A percentile compares a stretch with the other conserved stretches of the same genome.
Evolutionary conservation across 30 jellyfish, hydroid and myxozoan genomes (phyloP).

Genomic region (Catostylus mosaicus): DNA sequence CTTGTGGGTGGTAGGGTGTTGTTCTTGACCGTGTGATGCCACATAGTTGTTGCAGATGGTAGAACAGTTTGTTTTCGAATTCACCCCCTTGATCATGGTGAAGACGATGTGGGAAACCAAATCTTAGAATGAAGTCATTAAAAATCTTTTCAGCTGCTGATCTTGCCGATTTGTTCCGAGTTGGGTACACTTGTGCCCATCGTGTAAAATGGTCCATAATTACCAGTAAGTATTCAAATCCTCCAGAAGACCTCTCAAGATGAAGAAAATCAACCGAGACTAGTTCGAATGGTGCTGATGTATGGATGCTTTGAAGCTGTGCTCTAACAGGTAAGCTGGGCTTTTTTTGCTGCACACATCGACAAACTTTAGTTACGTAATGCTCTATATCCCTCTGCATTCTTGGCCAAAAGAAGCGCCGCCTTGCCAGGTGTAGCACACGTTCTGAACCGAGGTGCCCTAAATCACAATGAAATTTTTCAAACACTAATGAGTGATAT

Average conservation of each 20-base stretch:
- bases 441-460: constrained; percentile 37
- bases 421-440: constrained; percentile 6
- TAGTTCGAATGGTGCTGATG: constrained; percentile 37
- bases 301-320: neutral
- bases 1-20: constrained; percentile 41
- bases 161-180: constrained; percentile 49
- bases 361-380: constrained; percentile 8
- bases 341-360: constrained; percentile 20
- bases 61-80: constrained; percentile 23
- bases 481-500: neutral
- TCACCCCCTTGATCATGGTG: constrained; percentile 51
- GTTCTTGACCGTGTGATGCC: constrained; percentile 8
- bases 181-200: constrained; percentile 70
- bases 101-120: constrained; percentile 31
- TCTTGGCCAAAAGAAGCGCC: constrained; percentile 25
- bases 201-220: constrained; percentile 64
- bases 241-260: constrained; percentile 45
- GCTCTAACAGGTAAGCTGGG: constrained; percentile 25
- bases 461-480: constrained; percentile 5
- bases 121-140: constrained; percentile 33
- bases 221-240: constrained; percentile 57
- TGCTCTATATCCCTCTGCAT: constrained; percentile 40
- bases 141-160: constrained; percentile 40
- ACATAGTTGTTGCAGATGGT: neutral
- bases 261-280: constrained; percentile 35